Conservation (phyloP, 1,140 invertebrate species). For the Araneus ventricosus region DNA sequence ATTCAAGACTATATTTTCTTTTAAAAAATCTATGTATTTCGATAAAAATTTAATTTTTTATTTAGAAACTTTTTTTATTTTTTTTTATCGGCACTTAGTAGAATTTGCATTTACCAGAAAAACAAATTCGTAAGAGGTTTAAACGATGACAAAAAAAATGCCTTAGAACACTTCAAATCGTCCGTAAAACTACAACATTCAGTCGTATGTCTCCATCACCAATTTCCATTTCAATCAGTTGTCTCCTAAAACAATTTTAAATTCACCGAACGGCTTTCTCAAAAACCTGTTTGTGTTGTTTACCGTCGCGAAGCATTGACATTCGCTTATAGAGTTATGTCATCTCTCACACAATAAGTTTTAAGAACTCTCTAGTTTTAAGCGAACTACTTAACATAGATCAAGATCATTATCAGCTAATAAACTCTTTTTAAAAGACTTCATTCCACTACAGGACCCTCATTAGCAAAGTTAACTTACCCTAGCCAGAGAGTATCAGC, state of each 20-base stretch:
- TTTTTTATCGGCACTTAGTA: no score
- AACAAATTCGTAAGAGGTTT: no score
- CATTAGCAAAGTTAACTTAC: not conserved
- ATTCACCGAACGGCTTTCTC: not conserved
- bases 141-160: no score
- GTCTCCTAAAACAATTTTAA: slow-evolving; percentile 5
- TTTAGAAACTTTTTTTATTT: no score
- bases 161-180: no score
- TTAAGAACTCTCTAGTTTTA: not conserved
- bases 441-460: not conserved
- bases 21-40: no score
- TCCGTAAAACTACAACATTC: not conserved
- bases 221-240: slow-evolving; percentile 13
- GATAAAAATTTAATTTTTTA: no score
- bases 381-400: not conserved
- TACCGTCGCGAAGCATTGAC: slow-evolving; percentile 25
- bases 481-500: not conserved
- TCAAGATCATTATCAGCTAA: not conserved
- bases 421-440: not conserved
- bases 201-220: not conserved
- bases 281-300: slow-evolving; percentile 38
- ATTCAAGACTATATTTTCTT: no score
- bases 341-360: not conserved
- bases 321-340: not conserved
- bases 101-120: no score